Percentiles rank a stretch among this genome's conserved stretches.
Conservation (phyloP, 1,140 invertebrate species). For the Charaxes varanes region DNA sequence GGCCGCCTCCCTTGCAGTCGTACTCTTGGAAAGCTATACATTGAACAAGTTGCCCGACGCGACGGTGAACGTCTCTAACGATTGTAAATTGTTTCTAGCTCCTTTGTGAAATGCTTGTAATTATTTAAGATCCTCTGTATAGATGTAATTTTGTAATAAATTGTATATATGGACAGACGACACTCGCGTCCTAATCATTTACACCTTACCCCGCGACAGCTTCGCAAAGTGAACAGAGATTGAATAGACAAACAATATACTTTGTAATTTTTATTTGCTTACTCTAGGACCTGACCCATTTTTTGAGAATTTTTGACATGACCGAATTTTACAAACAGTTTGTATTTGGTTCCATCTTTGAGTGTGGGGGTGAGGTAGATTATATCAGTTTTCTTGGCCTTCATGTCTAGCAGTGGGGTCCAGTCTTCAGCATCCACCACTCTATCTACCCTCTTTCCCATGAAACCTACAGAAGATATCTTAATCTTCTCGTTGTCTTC, state of each 20-base stretch:
- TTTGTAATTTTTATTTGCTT: slow-evolving; percentile 9
- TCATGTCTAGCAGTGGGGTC: slow-evolving; percentile 61
- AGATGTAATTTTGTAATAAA: slow-evolving; percentile 57
- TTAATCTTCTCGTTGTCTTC: slow-evolving; percentile 67
- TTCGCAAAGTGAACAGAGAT: too few relatives aligned
- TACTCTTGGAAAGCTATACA: too few relatives aligned
- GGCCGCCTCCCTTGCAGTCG: too few relatives aligned
- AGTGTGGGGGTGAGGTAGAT: slow-evolving; percentile 51
- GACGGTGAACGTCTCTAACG: too few relatives aligned
- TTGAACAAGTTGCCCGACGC: too few relatives aligned
- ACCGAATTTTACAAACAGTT: slow-evolving; percentile 52
- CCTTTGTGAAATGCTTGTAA: slow-evolving; percentile 39
- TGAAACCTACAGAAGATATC: slow-evolving; percentile 74
- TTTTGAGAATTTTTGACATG: slow-evolving; percentile 44
- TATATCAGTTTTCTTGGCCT: slow-evolving; percentile 37
- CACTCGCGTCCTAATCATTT: too few relatives aligned
- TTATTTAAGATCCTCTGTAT: slow-evolving; percentile 24
- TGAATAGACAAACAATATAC: too few relatives aligned
- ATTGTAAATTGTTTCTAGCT: slow-evolving; percentile 30
- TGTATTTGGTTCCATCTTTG: slow-evolving; percentile 53
- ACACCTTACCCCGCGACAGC: too few relatives aligned
- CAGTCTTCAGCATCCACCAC: slow-evolving; percentile 62
- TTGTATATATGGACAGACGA: slow-evolving; percentile 58
- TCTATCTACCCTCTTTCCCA: slow-evolving; percentile 73
- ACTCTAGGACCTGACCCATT: slow-evolving; percentile 56